Evolutionary conservation across 1,140 invertebrate genomes (phyloP).

Genomic region (Euschistus heros): DNA sequence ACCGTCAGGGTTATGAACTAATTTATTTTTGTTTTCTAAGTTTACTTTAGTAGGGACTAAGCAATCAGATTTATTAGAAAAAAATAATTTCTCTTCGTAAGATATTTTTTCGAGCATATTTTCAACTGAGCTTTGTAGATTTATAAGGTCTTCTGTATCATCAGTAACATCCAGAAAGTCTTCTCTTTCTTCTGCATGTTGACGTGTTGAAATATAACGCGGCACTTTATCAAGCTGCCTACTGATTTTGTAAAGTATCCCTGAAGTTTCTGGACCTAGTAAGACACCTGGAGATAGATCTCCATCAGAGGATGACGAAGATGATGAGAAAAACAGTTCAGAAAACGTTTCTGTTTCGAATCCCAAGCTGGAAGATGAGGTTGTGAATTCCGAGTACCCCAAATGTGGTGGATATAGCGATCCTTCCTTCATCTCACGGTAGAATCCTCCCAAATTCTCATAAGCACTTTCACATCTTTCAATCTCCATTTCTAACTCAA

Average conservation of each 20-base stretch:
- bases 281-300: conserved; percentile 17
- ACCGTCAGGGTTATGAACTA: not conserved
- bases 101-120: not conserved
- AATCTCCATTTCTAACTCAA: conserved; percentile 11
- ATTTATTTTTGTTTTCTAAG: not conserved
- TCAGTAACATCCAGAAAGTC: not conserved
- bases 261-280: conserved; percentile 19
- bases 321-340: conserved; percentile 27
- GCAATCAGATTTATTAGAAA: not conserved
- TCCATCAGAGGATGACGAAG: conserved; percentile 20
- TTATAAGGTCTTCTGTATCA: conserved; percentile 3
- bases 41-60: not conserved
- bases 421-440: conserved; percentile 15
- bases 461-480: conserved; percentile 17
- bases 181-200: not conserved
- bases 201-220: conserved; percentile 17
- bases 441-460: conserved; percentile 15
- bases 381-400: conserved; percentile 21
- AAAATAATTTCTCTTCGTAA: not conserved
- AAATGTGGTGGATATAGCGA: conserved; percentile 18
- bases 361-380: conserved; percentile 4
- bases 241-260: conserved; percentile 29
- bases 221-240: conserved; percentile 28
- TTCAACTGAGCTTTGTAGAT: not conserved
- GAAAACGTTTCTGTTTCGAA: conserved; percentile 28